Evolutionary conservation across 2,113 vertebrate species (phyloP), one percentile per base, ranked within the genome.

Genomic region (Cyanoliseus patagonus): DNA sequence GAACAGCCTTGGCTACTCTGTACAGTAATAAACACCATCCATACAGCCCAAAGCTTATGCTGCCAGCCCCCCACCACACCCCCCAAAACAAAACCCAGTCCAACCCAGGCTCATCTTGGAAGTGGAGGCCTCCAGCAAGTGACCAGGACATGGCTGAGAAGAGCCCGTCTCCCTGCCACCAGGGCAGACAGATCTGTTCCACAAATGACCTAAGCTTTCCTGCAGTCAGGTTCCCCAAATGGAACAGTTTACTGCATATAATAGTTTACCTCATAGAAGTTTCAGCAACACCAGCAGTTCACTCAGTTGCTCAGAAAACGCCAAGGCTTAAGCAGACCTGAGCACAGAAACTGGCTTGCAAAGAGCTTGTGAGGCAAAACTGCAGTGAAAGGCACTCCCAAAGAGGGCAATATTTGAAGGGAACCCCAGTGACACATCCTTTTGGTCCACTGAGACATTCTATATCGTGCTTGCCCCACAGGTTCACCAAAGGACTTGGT

Each of bases 151-250:
- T 0, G 4, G 79, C 59, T 88, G 66, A 80, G 79, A 55, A 70
- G 51, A 92, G 22, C 8, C 13, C 2, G 0, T 24, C 49, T 57
- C 49, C 30, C 51, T 53, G 39, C 61, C 59, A 67, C 57, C 59
- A 53, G 67, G 35, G 61, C 85, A 63, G 73, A 72, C 76, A 72
- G 75, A 81, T 44, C 24, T 31, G 46, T 62, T 70, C 85, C 90
- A 90, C 8, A 7, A 59, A 46, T 61, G 61, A 94, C 31, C 63
- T 78, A 51, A 95, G 64, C 35, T 41, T 81, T 70, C 80, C 76
- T 83, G 82, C 64, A 63, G n/a, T 6, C 72, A 44, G 83, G 83
- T 70, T 85, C 73, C 73, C 83, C 86, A 83, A 12, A 52, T 31
- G 80, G 80, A 94, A 93, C 88, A 86, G 42, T 78, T 77, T 59